These are phyloP conservation scores for Arge pagana DNA, from an alignment of 2,888 invertebrate genomes.

Conservation along the genomic window DNA sequence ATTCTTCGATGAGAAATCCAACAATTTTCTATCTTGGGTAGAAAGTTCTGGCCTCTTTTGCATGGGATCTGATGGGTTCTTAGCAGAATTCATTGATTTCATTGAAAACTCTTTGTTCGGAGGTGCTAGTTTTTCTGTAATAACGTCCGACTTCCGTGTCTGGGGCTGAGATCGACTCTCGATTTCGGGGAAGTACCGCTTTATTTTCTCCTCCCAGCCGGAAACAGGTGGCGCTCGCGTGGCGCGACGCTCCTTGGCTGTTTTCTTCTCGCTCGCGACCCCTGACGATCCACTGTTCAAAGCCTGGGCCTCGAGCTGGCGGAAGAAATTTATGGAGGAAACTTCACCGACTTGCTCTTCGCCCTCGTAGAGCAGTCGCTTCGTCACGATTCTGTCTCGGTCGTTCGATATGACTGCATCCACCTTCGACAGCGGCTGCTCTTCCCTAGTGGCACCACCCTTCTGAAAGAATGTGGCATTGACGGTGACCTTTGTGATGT, in stretches of 20 bases:
- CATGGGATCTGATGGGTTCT: no score
- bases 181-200: slow-evolving; percentile 34
- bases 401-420: slow-evolving; percentile 54
- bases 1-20: no score
- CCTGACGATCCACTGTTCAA: slow-evolving; percentile 16
- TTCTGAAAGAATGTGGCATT: slow-evolving; percentile 61
- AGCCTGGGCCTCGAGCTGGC: slow-evolving; percentile 13
- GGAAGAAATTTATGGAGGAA: slow-evolving; percentile 14
- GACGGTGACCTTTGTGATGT: slow-evolving; percentile 62
- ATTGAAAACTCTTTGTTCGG: no score
- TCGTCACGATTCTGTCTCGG: background rate
- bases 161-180: no score
- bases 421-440: background rate
- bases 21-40: no score
- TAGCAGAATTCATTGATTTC: no score
- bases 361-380: slow-evolving; percentile 13
- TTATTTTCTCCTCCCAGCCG: slow-evolving; percentile 37
- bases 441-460: slow-evolving; percentile 55
- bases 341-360: slow-evolving; percentile 1
- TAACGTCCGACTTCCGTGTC: no score
- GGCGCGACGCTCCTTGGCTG: background rate
- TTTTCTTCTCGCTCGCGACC: slow-evolving; percentile 7
- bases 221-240: slow-evolving; percentile 17
- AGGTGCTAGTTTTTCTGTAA: no score
- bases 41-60: no score